Conservation (phyloP, 2,113 vertebrate genomes). For the Fulmarus glacialis region DNA sequence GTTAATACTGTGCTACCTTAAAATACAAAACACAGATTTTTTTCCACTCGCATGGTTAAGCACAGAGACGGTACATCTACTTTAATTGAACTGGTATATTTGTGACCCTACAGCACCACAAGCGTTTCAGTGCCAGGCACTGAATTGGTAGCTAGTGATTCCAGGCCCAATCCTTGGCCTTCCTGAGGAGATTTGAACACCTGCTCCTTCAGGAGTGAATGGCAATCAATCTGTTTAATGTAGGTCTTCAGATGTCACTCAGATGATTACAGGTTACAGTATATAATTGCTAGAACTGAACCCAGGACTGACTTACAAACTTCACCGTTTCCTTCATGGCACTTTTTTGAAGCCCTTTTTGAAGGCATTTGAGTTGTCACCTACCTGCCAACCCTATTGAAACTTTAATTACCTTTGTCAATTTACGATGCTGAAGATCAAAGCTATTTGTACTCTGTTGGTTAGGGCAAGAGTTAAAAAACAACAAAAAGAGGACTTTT, state of each 20-base stretch:
- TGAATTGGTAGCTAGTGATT: not conserved
- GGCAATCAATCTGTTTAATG: conserved; percentile 3
- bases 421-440: not conserved
- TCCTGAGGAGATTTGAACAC: not conserved
- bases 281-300: not conserved
- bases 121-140: not conserved
- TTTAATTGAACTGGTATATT: not conserved
- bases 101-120: not conserved
- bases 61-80: not conserved
- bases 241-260: not conserved
- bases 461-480: not conserved
- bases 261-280: not conserved
- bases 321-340: not conserved
- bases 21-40: not conserved
- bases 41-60: not conserved
- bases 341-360: not conserved
- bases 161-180: not conserved
- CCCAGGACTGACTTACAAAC: not conserved
- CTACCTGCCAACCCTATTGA: not conserved
- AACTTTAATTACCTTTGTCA: not conserved
- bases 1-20: not conserved
- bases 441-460: not conserved
- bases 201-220: not conserved
- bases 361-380: not conserved
- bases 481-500: not conserved